These are phyloP conservation scores for Onychomys arenicola DNA, from an alignment of 2,797 vertebrate genomes.

Conservation along the genomic window DNA sequence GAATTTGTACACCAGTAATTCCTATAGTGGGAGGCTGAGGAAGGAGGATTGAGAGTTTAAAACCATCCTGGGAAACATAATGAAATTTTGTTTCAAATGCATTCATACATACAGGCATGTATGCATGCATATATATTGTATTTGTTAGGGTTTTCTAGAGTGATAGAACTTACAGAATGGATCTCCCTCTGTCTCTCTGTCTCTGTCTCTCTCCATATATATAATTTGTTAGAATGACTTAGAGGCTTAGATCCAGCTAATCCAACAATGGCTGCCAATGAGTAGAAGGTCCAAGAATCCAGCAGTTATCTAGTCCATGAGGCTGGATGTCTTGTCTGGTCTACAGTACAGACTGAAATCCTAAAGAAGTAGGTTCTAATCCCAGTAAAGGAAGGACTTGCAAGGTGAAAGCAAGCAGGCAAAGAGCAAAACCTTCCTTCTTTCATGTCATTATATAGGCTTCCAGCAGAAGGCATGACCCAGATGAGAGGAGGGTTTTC, in stretches of 20 bases:
- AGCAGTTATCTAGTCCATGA: background rate
- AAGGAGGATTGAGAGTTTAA: background rate
- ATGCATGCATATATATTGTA: background rate
- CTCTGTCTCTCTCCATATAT: too few species aligned
- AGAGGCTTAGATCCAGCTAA: background rate
- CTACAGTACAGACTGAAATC: background rate
- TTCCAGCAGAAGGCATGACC: background rate
- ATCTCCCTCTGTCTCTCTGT: background rate
- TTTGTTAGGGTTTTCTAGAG: background rate
- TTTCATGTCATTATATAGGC: background rate
- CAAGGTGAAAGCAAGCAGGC: background rate
- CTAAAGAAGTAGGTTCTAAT: background rate
- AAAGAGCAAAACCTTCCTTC: background rate
- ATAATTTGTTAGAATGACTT: background rate
- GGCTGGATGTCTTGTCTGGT: background rate
- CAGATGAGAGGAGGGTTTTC: background rate
- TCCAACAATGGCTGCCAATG: background rate
- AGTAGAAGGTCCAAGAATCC: background rate
- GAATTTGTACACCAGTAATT: background rate
- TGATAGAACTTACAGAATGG: background rate
- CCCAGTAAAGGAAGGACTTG: background rate
- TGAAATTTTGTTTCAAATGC: background rate
- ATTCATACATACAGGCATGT: background rate
- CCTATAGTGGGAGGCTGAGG: background rate
- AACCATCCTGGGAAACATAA: background rate